A percentile compares a stretch with the other conserved stretches of the same genome.
Conservation (phyloP, 2,888 invertebrate genomes). For the Tenthredo notha region DNA sequence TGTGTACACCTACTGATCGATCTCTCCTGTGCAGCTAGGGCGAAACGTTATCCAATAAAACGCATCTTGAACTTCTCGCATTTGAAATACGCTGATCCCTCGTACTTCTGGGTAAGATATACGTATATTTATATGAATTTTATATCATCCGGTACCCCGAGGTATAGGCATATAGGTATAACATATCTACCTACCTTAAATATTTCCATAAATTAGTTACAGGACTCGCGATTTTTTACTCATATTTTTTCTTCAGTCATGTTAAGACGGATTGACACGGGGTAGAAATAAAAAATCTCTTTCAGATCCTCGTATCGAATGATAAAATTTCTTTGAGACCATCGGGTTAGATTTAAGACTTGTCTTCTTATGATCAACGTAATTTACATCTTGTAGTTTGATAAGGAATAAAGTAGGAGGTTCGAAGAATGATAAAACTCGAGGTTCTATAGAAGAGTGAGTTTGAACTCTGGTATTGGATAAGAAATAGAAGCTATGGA, state of each 20-base stretch:
- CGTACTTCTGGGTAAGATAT: neutral
- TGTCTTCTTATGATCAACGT: neutral
- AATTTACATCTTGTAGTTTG: conserved; percentile 27
- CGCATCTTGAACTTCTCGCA: conserved; percentile 10
- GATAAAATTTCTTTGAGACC: no score
- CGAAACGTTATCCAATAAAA: conserved; percentile 62
- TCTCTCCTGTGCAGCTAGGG: conserved; percentile 49
- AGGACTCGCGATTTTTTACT: neutral
- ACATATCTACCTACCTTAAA: neutral
- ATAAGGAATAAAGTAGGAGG: conserved; percentile 16
- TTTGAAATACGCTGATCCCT: conserved; percentile 12
- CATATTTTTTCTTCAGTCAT: neutral
- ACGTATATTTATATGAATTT: neutral
- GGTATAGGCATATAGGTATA: neutral
- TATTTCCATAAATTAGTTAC: neutral
- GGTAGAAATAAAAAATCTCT: neutral
- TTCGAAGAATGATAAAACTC: conserved; percentile 18
- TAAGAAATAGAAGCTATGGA: neutral
- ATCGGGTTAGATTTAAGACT: neutral
- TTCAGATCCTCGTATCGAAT: neutral
- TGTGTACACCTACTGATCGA: neutral
- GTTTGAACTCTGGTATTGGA: conserved; percentile 42
- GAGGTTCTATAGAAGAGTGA: neutral
- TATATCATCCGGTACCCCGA: neutral
- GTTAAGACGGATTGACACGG: neutral